These are phyloP conservation scores for Pampus argenteus DNA, from an alignment of 2,797 vertebrate genomes.

Conservation along the genomic window DNA sequence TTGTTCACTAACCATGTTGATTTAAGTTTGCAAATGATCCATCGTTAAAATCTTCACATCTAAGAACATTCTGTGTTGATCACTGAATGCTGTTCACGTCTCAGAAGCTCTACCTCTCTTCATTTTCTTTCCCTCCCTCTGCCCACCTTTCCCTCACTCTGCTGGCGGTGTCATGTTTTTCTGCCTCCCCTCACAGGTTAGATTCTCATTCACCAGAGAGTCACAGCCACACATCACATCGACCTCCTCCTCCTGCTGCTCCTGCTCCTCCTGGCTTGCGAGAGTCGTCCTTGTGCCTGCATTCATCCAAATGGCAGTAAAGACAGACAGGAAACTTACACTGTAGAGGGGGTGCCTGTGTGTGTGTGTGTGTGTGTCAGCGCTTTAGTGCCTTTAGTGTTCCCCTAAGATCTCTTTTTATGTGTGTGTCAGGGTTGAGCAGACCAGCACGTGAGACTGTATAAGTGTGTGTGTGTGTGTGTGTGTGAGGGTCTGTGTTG, in stretches of 20 bases:
- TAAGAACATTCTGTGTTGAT: background rate
- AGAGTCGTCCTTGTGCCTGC: conserved; percentile 41
- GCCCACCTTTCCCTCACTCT: conserved; percentile 30
- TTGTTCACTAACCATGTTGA: background rate
- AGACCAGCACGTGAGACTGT: conserved; percentile 21
- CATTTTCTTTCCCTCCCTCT: background rate
- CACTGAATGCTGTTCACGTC: background rate
- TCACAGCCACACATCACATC: conserved; percentile 52
- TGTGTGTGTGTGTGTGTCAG: conserved; percentile 40
- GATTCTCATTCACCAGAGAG: conserved; percentile 67
- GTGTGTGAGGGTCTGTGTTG: conserved; percentile 41
- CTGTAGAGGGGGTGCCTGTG: conserved; percentile 22
- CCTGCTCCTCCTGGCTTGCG: conserved; percentile 31
- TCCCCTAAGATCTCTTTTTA: conserved; percentile 33
- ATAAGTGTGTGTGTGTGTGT: conserved; percentile 37
- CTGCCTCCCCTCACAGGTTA: conserved; percentile 70
- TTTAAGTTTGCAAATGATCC: background rate
- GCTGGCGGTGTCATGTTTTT: conserved; percentile 69
- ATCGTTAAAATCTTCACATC: background rate
- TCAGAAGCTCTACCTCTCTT: conserved; percentile 13
- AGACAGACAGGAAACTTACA: conserved; percentile 39
- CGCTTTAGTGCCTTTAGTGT: conserved; percentile 35
- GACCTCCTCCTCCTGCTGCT: conserved; percentile 1
- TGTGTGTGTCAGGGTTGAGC: conserved; percentile 37
- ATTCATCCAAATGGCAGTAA: conserved; percentile 41